These are phyloP conservation scores for Drosophila suboccidentalis DNA, from an alignment of 2,888 invertebrate genomes.

Conservation along the genomic window DNA sequence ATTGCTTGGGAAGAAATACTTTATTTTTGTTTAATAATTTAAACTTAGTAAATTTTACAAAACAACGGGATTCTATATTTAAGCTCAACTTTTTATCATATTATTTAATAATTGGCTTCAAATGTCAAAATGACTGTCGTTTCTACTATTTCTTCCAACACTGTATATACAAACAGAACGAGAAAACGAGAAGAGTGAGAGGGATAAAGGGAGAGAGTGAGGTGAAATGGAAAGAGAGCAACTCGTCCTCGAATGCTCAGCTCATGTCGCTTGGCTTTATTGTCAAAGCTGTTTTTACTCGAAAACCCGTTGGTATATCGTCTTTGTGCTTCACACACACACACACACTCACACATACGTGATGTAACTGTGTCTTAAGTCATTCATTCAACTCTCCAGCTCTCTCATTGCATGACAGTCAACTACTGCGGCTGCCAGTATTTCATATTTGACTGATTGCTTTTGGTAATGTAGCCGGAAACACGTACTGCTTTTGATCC, in stretches of 20 bases:
- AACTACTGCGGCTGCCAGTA: constrained; percentile 69
- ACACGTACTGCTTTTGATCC: constrained; percentile 39
- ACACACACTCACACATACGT: constrained; percentile 1
- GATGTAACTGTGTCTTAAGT: constrained; percentile 37
- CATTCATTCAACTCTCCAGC: constrained; percentile 46
- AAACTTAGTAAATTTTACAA: too few relatives aligned
- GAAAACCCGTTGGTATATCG: constrained; percentile 47
- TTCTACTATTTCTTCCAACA: too few relatives aligned
- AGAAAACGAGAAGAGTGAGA: not conserved
- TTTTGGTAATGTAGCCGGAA: constrained; percentile 69
- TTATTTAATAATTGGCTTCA: too few relatives aligned
- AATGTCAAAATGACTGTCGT: too few relatives aligned
- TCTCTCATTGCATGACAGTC: constrained; percentile 44
- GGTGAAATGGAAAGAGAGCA: constrained; percentile 13
- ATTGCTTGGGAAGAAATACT: too few relatives aligned
- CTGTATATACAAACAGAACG: constrained; percentile 28
- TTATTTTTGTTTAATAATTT: too few relatives aligned
- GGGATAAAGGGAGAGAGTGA: not conserved
- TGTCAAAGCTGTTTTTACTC: constrained; percentile 60
- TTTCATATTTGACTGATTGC: constrained; percentile 81
- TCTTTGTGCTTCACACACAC: constrained; percentile 8
- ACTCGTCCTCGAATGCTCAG: constrained; percentile 68
- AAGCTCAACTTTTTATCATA: too few relatives aligned
- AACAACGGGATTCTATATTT: too few relatives aligned
- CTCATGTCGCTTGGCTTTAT: constrained; percentile 71